Base-by-base conservation (phyloP, 2,888 invertebrate species). In the Papilio elwesi region DNA sequence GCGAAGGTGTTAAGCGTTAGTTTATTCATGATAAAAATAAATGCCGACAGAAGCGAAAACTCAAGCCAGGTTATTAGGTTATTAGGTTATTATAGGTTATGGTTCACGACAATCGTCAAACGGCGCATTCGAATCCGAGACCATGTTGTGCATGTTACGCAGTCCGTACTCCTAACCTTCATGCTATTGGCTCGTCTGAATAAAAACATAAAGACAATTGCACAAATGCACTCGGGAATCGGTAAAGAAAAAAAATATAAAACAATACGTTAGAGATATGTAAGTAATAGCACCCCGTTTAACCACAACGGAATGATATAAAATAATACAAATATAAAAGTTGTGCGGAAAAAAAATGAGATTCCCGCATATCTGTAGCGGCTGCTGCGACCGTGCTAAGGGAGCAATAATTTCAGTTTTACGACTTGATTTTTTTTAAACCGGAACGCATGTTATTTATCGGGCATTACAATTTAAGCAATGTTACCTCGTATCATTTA, bases 391-490 rank as follows among this genome's bases (percentile, higher is more conserved):
- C 48, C 11, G 64, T 12, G 64, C 64, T 48, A 57, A 59, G 49
- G 38, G 49, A 68, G n/a, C 59, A 59, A 59, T 59, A 68, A 68
- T 12, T 51, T 59, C 11, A 48, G 47, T 68, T 59, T 59, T 59
- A 59, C 49, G 36, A 36, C 26, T 59, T 26, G 36, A 68, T 59
- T 68, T 68, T 49, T 43, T n/a, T 13, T 59, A 59, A 68, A 59
- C 68, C 16, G 59, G 26, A 48, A 68, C 10, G 13, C 55, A 47
- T 48, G 67, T 55, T 47, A 43, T 48, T 48, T 64, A 38, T 57
- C 1, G 13, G 12, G 13, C 57, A 57, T 36, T 64, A 13, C 48
- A 64, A 63, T 47, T 48, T 16, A 64, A 64, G 47, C 48, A 26
- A 11, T 43, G 43, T 43, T 9, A 43, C 43, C 6, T 9, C 43